Evolutionary conservation across 2,888 invertebrate species (phyloP), one percentile per base, ranked within the genome.

Genomic region (Chaetogeoica ovagalla): DNA sequence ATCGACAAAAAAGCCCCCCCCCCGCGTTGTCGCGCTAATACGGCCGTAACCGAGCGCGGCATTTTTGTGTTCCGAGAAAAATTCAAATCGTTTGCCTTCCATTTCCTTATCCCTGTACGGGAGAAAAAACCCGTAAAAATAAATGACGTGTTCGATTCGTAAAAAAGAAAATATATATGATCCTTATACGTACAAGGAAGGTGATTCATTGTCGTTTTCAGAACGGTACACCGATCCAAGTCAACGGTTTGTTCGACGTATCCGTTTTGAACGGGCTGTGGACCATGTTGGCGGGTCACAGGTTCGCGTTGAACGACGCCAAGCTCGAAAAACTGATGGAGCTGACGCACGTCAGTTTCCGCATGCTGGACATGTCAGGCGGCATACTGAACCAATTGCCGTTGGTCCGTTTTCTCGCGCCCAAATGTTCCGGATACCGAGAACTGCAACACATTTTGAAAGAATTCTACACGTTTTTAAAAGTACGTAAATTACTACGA

Each of bases 381-480:
- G 92, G 93, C 0, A 85, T 91, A 81, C 85, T 93, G 13, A 92
- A 91, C 83, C 90, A 91, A 83, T 86, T 91, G 84, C 92, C 93
- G 0, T 90, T 91, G 86, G 85, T 92, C 77, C 87, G 93, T 79
- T 90, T 88, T 84, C 83, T 93, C 13, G 89, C 90, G 7, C 93
- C 93, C 0, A 87, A 89, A 81, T 84, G 87, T 37, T 90, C 89
- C 75, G 92, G 92, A 0, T 93, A 91, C 85, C 87, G 87, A 52
- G 79, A 82, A 15, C 63, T 84, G 9, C 82, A 79, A 70, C 62
- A 81, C 5, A 82, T 82, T 59, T 39, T 83, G 21, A 65, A 82
- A 15, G 81, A 82, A 63, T 75, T 83, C 39, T 75, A 81, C 60
- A 72, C 70, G 15, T 83, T 83, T 39, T 68, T 83, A 37, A 81